Evolutionary conservation across 1,140 invertebrate species (phyloP).

Genomic region (Bemisia tabaci): DNA sequence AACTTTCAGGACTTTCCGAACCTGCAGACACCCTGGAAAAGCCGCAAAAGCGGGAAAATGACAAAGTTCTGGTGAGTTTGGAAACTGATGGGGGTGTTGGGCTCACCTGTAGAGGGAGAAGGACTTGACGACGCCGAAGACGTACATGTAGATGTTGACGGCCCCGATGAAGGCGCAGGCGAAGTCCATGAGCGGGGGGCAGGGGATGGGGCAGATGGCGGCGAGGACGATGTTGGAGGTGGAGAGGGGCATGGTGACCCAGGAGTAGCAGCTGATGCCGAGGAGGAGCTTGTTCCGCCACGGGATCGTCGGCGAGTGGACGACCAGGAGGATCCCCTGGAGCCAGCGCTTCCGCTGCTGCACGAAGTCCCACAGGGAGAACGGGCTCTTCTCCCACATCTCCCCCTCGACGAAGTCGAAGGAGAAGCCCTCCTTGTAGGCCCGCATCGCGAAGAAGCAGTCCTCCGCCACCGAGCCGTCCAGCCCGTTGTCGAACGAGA

Average conservation of each 20-base stretch:
- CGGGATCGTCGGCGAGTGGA: conserved; percentile 78
- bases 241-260: conserved; percentile 86
- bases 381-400: conserved; percentile 97
- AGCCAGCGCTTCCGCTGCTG: conserved; percentile 94
- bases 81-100: no score
- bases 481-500: conserved; percentile 89
- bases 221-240: conserved; percentile 78
- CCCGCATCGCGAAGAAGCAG: conserved; percentile 91
- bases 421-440: conserved; percentile 65
- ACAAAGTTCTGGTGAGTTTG: no score
- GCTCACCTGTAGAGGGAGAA: conserved; percentile 78
- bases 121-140: conserved; percentile 90
- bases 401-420: conserved; percentile 93
- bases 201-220: conserved; percentile 71
- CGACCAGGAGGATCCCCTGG: conserved; percentile 87
- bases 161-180: conserved; percentile 78
- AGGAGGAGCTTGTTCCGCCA: conserved; percentile 68
- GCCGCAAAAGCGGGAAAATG: no score
- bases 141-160: conserved; percentile 90
- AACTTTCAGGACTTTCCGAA: no score
- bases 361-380: conserved; percentile 85
- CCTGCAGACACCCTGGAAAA: no score
- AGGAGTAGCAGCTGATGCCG: conserved; percentile 82
- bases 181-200: conserved; percentile 66
- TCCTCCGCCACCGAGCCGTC: conserved; percentile 96